Evolutionary conservation across 2,797 vertebrate genomes (phyloP), one percentile per base, ranked within the genome.

Genomic region (Coreius guichenoti): DNA sequence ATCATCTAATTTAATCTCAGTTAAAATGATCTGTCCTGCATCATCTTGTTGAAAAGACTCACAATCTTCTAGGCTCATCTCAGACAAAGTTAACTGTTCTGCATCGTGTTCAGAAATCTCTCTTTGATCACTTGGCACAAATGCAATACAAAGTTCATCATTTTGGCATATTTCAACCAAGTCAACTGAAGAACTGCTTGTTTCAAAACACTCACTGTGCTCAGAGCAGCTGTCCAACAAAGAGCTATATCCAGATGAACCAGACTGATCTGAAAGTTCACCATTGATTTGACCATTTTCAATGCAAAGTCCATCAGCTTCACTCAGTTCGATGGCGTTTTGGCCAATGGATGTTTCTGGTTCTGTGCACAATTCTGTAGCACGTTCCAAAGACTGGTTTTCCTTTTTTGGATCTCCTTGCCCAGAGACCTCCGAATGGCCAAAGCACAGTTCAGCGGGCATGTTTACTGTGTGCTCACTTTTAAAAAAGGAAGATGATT

Each of bases 361-460:
- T 43, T 85, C 61, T 8, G 90, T 67, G 78, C 86, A 88, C 39
- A 91, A 80, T 70, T 92, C 90, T 88, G 85, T 43, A n/a, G 54
- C 88, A 89, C 70, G 79, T 78, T 87, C 89, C 61, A 90, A 90
- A 80, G 87, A 47, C 67, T 88, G 76, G 12, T 33, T 89, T 67
- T 92, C 81, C 88, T 91, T 90, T 67, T 72, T 88, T 86, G 80
- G 83, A 90, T 89, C 91, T 86, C 84, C 83, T 80, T 88, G 88
- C 86, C 90, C 91, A 36, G 91, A 84, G 82, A 90, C 86, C 45
- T 91, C 89, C 8, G 81, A 65, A 31, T 86, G 86, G 68, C 80
- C 90, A 67, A 87, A 88, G 87, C 92, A 94, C 89, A 93, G 90
- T 85, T 93, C 93, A 83, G 91, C 80, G 36, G 93, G 90, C 92